Conservation (phyloP, 1,140 invertebrate species). For the Musca vetustissima region DNA sequence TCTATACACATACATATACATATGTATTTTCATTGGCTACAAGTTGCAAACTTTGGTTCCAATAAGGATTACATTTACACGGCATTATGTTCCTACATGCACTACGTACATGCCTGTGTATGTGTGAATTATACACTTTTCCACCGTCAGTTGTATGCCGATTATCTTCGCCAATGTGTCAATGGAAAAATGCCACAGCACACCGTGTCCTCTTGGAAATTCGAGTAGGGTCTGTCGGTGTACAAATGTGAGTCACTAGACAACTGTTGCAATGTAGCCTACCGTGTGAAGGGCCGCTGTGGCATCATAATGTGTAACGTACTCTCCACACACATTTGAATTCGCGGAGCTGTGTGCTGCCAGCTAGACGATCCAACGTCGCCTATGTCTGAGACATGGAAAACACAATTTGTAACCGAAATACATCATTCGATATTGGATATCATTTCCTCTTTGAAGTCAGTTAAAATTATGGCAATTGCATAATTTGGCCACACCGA, state of each 20-base stretch:
- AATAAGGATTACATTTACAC: too few relatives aligned
- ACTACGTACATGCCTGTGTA: too few relatives aligned
- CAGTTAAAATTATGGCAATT: conserved; percentile 10
- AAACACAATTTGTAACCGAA: not conserved
- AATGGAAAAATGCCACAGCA: not conserved
- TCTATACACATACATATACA: too few relatives aligned
- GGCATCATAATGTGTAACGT: not conserved
- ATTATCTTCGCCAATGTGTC: too few relatives aligned
- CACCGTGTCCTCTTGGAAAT: not conserved
- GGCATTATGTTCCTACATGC: too few relatives aligned
- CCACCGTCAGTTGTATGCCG: too few relatives aligned
- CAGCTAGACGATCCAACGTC: not conserved
- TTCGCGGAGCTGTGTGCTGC: too few relatives aligned
- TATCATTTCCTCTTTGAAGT: conserved; percentile 23
- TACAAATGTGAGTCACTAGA: conserved; percentile 15
- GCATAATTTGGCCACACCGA: conserved; percentile 4
- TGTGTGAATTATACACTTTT: too few relatives aligned
- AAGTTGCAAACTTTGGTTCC: too few relatives aligned
- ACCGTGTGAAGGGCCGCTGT: not conserved
- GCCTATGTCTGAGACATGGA: not conserved
- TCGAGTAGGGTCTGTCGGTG: not conserved
- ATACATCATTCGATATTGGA: conserved; percentile 10
- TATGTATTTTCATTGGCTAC: too few relatives aligned
- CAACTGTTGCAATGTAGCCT: conserved; percentile 10
- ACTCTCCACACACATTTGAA: too few relatives aligned